phyloP scores from a whole-genome alignment of 2,113 vertebrate species.

The Heliornis fulica region DNA sequence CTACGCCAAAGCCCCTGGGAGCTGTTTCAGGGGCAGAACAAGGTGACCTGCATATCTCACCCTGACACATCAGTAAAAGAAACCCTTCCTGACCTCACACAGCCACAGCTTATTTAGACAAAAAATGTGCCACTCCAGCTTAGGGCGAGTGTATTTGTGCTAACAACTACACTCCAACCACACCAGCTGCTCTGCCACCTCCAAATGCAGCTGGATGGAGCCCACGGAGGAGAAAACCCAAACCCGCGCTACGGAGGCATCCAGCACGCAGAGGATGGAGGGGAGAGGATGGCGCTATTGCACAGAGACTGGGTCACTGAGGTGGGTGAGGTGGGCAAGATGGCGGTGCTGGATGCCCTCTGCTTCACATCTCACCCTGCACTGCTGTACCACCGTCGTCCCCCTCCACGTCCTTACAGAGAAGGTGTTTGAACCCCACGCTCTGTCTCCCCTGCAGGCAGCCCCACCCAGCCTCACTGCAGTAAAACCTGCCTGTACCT shows the following conservation, averaged over 20 bases:
- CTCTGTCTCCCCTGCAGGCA: rapidly evolving
- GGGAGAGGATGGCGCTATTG: background rate
- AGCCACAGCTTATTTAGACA: background rate
- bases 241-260: background rate
- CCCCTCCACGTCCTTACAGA: background rate
- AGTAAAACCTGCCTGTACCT: constrained; percentile 31
- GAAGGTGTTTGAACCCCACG: background rate
- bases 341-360: rapidly evolving
- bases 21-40: background rate
- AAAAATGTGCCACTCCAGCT: background rate
- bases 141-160: background rate
- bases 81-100: background rate
- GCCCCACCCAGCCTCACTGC: background rate
- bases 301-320: rapidly evolving
- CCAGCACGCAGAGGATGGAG: background rate
- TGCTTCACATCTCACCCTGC: background rate
- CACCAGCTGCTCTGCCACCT: background rate
- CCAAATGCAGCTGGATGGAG: background rate
- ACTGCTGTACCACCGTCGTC: background rate
- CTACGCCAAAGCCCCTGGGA: background rate
- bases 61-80: background rate
- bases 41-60: background rate
- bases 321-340: background rate
- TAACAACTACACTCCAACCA: background rate
- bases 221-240: background rate